These are phyloP conservation scores for Daktulosphaira vitifoliae DNA, from an alignment of 1,140 invertebrate species.

Conservation along the genomic window DNA sequence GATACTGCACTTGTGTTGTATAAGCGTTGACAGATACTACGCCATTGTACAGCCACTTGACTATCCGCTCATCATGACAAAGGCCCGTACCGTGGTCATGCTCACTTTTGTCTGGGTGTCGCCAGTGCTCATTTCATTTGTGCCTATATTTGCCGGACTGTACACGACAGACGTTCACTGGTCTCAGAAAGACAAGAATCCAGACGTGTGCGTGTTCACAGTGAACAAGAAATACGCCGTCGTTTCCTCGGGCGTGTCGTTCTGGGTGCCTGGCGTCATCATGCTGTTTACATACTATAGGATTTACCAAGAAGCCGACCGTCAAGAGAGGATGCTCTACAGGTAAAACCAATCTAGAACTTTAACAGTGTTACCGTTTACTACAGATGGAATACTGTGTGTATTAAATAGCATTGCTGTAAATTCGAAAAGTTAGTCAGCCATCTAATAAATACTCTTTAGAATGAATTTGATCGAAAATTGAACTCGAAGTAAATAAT, in stretches of 20 bases:
- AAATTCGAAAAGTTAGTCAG: too few species aligned
- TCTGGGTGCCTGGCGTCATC: constrained; percentile 88
- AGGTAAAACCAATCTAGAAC: too few species aligned
- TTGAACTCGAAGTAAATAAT: too few species aligned
- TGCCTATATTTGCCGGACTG: constrained; percentile 89
- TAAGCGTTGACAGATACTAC: constrained; percentile 67
- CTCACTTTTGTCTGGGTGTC: constrained; percentile 79
- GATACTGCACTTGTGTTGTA: constrained; percentile 79
- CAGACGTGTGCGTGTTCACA: constrained; percentile 73
- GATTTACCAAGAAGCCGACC: constrained; percentile 83
- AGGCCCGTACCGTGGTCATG: constrained; percentile 70
- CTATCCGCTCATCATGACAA: constrained; percentile 80
- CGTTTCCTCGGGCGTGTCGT: constrained; percentile 88
- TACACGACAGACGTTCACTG: constrained; percentile 75
- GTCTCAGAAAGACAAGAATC: constrained; percentile 54
- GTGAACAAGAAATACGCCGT: constrained; percentile 86
- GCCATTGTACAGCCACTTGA: constrained; percentile 81
- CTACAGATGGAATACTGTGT: too few species aligned
- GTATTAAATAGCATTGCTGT: too few species aligned
- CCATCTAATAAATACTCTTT: too few species aligned
- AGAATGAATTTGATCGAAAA: too few species aligned
- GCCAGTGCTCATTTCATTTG: constrained; percentile 86
- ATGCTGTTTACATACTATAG: constrained; percentile 89
- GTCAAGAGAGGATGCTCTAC: constrained; percentile 84
- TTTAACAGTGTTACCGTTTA: too few species aligned